Percentiles rank a stretch among this genome's conserved stretches.
These are phyloP conservation scores for Drosophila nigrodunni DNA, from an alignment of 1,140 invertebrate genomes.

Conservation along the genomic window DNA sequence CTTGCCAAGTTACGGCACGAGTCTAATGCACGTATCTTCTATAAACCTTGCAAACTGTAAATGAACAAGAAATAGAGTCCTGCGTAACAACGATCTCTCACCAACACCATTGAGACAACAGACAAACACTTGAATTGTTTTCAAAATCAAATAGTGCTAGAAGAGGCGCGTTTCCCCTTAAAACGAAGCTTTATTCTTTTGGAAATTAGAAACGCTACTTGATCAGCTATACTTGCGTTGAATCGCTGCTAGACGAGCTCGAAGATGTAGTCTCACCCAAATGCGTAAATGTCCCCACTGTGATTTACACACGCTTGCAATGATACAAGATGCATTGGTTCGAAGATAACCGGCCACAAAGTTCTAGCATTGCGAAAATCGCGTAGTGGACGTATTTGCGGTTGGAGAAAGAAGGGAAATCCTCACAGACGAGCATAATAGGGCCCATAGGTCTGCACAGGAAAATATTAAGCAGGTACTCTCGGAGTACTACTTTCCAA, in stretches of 20 bases:
- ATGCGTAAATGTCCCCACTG: constrained; percentile 21
- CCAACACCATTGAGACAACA: constrained; percentile 23
- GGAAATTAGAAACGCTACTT: constrained; percentile 9
- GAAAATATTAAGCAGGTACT: constrained; percentile 30
- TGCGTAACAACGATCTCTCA: neutral
- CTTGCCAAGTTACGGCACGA: neutral
- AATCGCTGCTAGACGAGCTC: constrained; percentile 20
- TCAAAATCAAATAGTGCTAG: constrained; percentile 24
- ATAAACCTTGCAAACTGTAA: constrained; percentile 57
- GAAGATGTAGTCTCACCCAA: constrained; percentile 11
- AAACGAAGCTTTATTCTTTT: constrained; percentile 24
- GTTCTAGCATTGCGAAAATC: constrained; percentile 38
- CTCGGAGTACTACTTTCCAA: constrained; percentile 33
- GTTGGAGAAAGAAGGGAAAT: constrained; percentile 25
- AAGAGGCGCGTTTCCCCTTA: constrained; percentile 16
- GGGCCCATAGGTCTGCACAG: constrained; percentile 23
- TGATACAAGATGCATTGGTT: constrained; percentile 19
- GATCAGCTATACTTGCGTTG: constrained; percentile 4
- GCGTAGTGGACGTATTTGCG: constrained; percentile 12
- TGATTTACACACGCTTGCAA: constrained; percentile 30
- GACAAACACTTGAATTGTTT: constrained; percentile 26
- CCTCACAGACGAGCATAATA: constrained; percentile 28
- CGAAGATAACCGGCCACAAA: constrained; percentile 24
- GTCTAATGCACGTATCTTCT: constrained; percentile 45
- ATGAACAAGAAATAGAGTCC: constrained; percentile 5